phyloP scores from a whole-genome alignment of 2,797 vertebrate species.

The Scyliorhinus canicula region DNA sequence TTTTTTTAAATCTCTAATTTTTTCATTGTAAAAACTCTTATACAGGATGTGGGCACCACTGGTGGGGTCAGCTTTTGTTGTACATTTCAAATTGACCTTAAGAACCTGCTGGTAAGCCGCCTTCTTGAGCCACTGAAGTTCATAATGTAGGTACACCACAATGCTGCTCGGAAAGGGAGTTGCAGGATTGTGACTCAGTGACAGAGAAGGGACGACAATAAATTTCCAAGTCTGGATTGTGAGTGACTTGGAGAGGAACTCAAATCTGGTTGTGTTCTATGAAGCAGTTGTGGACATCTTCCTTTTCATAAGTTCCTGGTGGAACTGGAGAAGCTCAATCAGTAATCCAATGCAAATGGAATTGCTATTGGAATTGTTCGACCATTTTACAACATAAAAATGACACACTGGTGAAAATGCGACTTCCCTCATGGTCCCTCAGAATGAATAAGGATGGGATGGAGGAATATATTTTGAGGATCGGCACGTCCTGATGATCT shows the following conservation, averaged over 20 bases:
- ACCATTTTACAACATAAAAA: background rate
- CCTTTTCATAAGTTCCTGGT: background rate
- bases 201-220: background rate
- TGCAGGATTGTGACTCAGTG: background rate
- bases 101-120: background rate
- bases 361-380: background rate
- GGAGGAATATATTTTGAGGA: background rate
- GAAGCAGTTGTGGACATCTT: background rate
- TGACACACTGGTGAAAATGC: background rate
- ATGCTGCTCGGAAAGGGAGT: background rate
- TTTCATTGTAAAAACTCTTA: background rate
- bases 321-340: background rate
- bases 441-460: background rate
- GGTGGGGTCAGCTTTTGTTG: too few species aligned
- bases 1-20: too few species aligned
- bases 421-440: background rate
- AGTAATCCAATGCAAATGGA: background rate
- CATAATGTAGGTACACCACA: too few species aligned
- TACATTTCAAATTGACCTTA: background rate
- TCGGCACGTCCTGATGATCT: background rate
- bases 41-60: background rate
- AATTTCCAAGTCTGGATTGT: too few species aligned
- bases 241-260: too few species aligned
- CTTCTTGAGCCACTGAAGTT: background rate
- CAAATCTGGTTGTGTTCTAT: too few species aligned